phyloP scores from a whole-genome alignment of 1,140 invertebrate genomes.

The Psix sp. region DNA sequence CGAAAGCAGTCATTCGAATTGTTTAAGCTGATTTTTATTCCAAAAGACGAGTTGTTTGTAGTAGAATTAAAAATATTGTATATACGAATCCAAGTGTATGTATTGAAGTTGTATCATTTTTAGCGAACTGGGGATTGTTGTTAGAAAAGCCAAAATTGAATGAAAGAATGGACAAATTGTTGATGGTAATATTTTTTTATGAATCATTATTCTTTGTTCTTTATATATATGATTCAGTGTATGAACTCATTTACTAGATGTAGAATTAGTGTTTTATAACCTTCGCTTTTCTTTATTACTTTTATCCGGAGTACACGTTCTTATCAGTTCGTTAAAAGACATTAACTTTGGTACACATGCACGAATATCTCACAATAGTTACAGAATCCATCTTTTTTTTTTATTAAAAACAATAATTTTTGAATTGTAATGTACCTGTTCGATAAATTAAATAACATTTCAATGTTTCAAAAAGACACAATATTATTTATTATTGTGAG shows the following conservation, averaged over 20 bases:
- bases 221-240: conserved; percentile 2
- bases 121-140: conserved; percentile 48
- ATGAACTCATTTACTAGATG: background rate
- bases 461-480: too few species aligned
- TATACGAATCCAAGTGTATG: conserved; percentile 4
- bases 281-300: too few species aligned
- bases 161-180: conserved; percentile 52
- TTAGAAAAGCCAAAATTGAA: conserved; percentile 45
- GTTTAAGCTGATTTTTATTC: too few species aligned
- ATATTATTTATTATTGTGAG: too few species aligned
- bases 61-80: background rate
- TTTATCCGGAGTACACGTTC: conserved; percentile 1
- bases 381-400: too few species aligned
- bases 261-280: conserved; percentile 26
- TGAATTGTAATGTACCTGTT: too few species aligned
- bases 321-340: conserved; percentile 48
- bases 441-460: too few species aligned
- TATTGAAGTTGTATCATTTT: conserved; percentile 39
- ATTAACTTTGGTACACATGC: conserved; percentile 30
- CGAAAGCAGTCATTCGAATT: too few species aligned
- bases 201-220: conserved; percentile 14
- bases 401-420: too few species aligned
- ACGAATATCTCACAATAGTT: too few species aligned
- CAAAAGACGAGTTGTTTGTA: conserved; percentile 8
- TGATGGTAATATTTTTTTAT: conserved; percentile 38